A percentile compares a stretch with the other conserved stretches of the same genome.
Evolutionary conservation across 2,888 invertebrate species (phyloP).

Genomic region (Scaeva pyrastri): DNA sequence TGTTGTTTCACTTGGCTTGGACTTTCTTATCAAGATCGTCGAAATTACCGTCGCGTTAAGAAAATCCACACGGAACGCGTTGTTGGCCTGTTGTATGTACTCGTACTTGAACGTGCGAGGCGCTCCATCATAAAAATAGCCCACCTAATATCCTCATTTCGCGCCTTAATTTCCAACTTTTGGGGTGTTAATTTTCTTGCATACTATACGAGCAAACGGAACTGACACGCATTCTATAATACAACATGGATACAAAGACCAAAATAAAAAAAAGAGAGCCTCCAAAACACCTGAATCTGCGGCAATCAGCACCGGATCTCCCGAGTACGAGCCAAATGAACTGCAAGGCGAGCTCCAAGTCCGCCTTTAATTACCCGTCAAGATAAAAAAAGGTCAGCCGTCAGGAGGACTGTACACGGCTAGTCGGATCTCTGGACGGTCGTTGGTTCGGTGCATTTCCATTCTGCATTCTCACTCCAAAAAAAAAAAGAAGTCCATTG

Average conservation of each 20-base stretch:
- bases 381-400: slow-evolving; percentile 72
- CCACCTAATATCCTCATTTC: slow-evolving; percentile 72
- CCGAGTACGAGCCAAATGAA: slow-evolving; percentile 65
- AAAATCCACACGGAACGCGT: slow-evolving; percentile 56
- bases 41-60: slow-evolving; percentile 67
- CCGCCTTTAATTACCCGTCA: slow-evolving; percentile 78
- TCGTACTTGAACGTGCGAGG: slow-evolving; percentile 9
- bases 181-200: slow-evolving; percentile 72
- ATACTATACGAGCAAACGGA: too few species aligned
- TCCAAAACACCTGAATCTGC: slow-evolving; percentile 51
- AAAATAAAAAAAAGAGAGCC: slow-evolving; percentile 19
- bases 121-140: slow-evolving; percentile 57
- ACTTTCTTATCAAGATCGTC: slow-evolving; percentile 64
- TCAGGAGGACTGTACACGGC: slow-evolving; percentile 6
- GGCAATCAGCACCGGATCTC: slow-evolving; percentile 68
- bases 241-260: neutral
- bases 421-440: slow-evolving; percentile 5
- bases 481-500: slow-evolving; percentile 64
- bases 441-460: slow-evolving; percentile 15
- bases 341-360: slow-evolving; percentile 71
- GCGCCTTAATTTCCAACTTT: slow-evolving; percentile 68
- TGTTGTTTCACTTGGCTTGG: slow-evolving; percentile 28
- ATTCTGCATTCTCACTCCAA: slow-evolving; percentile 40
- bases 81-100: neutral
- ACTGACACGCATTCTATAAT: slow-evolving; percentile 62